Evolutionary conservation across 2,113 vertebrate genomes (phyloP).

Genomic region (Pelobates fuscus): DNA sequence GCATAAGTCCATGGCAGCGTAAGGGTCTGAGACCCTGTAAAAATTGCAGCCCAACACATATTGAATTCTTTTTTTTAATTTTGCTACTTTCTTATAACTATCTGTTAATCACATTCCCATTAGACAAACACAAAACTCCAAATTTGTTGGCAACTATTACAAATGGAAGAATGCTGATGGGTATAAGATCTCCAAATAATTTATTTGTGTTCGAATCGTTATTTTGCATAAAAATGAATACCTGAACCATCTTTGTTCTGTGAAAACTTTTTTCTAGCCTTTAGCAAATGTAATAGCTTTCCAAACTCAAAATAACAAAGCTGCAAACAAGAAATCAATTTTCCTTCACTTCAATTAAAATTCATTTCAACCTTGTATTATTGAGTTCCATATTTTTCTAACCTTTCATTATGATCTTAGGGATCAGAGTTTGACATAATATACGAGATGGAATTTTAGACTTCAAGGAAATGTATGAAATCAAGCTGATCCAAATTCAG

Average conservation of each 20-base stretch:
- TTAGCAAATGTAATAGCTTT: constrained; percentile 42
- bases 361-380: constrained; percentile 23
- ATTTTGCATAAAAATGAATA: constrained; percentile 49
- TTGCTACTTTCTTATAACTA: not conserved
- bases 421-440: constrained; percentile 3
- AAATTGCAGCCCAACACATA: too few species aligned
- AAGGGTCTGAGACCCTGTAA: too few species aligned
- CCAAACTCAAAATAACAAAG: constrained; percentile 38
- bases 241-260: constrained; percentile 34
- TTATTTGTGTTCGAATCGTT: constrained; percentile 32
- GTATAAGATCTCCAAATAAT: constrained; percentile 43
- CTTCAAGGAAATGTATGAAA: too few species aligned
- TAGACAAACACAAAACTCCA: constrained; percentile 16
- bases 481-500: too few species aligned
- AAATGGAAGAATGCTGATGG: constrained; percentile 22
- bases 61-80: not conserved
- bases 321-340: constrained; percentile 48
- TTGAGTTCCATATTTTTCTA: constrained; percentile 22
- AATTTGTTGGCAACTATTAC: constrained; percentile 24
- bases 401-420: constrained; percentile 26
- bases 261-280: constrained; percentile 35
- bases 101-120: constrained; percentile 31
- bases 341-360: constrained; percentile 42
- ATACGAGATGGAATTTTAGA: constrained; percentile 3
- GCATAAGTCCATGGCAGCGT: too few species aligned